These are phyloP conservation scores for Cinclus cinclus DNA, from an alignment of 2,113 vertebrate species.

Conservation along the genomic window DNA sequence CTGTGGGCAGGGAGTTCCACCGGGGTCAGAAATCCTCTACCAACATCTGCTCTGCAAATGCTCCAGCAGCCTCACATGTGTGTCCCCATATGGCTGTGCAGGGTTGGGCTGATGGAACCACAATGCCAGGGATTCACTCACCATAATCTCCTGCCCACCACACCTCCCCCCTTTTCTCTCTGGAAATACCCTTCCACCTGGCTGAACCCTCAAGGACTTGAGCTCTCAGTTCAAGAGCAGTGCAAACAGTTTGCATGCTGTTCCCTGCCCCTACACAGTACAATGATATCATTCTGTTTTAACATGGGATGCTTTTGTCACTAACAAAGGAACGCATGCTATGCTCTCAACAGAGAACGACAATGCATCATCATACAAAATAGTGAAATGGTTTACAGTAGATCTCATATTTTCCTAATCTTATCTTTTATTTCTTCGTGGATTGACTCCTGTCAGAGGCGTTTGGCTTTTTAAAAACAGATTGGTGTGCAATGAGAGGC, in stretches of 20 bases:
- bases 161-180: background rate
- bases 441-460: background rate
- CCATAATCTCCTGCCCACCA: background rate
- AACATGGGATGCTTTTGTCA: background rate
- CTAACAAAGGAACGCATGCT: background rate
- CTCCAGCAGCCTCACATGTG: background rate
- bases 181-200: slow-evolving; percentile 5
- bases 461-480: background rate
- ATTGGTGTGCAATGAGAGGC: background rate
- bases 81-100: background rate
- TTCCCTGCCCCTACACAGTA: background rate
- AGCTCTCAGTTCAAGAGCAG: background rate
- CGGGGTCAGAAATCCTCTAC: background rate
- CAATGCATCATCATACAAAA: background rate
- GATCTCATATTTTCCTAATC: background rate
- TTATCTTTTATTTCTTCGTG: background rate
- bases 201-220: background rate
- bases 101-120: background rate
- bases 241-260: background rate
- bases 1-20: background rate
- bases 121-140: background rate
- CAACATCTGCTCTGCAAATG: slow-evolving; percentile 53
- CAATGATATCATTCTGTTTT: background rate
- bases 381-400: background rate
- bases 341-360: background rate